phyloP scores from a whole-genome alignment of 2,888 invertebrate species.

The Leptothorax acervorum region DNA sequence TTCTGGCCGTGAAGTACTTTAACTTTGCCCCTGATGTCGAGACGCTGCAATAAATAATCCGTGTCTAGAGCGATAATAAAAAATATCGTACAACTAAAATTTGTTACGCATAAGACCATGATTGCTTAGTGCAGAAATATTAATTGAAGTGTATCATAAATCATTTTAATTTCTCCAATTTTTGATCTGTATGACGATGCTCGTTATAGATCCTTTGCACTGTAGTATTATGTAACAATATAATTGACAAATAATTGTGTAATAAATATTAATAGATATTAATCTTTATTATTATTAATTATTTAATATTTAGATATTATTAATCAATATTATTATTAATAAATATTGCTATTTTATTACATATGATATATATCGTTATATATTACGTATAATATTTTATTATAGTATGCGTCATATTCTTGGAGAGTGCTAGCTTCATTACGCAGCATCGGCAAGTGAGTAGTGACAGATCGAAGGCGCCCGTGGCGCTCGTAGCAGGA shows the following conservation, averaged over 20 bases:
- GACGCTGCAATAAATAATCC: conserved; percentile 89
- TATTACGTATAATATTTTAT: background rate
- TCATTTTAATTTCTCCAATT: background rate
- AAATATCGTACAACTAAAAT: background rate
- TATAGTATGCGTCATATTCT: background rate
- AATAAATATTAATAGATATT: no score
- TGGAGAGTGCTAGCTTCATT: background rate
- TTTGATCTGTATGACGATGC: background rate
- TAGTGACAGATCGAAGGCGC: background rate
- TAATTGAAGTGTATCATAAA: background rate
- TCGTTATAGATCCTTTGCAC: background rate
- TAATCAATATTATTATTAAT: no score
- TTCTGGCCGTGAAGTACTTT: conserved; percentile 99
- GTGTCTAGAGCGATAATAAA: background rate
- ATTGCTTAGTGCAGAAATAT: background rate
- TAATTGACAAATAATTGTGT: no score
- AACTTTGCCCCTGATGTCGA: conserved; percentile 98
- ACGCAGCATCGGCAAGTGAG: background rate
- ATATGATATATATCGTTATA: no score
- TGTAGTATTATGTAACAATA: no score
- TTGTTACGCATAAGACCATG: background rate
- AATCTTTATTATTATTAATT: no score
- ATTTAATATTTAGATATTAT: no score
- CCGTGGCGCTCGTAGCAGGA: background rate
- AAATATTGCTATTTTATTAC: no score